Base-by-base conservation (phyloP, 2,797 vertebrate species). In the Microctenopoma lineatum region DNA sequence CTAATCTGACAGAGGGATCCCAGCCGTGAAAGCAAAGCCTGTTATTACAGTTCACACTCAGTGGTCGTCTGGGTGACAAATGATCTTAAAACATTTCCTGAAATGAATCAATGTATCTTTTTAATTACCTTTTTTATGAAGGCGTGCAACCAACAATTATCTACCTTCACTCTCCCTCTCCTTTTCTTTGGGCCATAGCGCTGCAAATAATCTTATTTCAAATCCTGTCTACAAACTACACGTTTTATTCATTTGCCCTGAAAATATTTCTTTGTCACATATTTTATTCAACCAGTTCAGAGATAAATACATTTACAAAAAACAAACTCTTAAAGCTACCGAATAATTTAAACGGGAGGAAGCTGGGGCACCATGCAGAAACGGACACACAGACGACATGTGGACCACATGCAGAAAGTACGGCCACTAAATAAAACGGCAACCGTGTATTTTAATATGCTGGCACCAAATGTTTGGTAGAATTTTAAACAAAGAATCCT, bases 1-100 rank as follows among this genome's bases (percentile, higher is more conserved):
- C 34, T 62, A 62, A 79, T 67, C 46, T 50, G 55, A 66, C 50
- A 38, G 36, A 48, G 21, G 5, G 14, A 80, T 66, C 71, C 36
- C 50, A 21, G 48, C 36, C 42, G 11, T 6, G 18, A 71, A 39
- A 50, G 46, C 13, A 48, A 77, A 70, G 48, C 54, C 54, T 71
- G 44, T 59, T 58, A 47, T 54, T 74, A 59, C 47, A 61, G 15
- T 12, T 38, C 34, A 42, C 16, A 58, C 21, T 53, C 39, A 16
- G 21, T 44, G 58, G 46, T 54, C n/a, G 4, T 74, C 50, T 51
- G 4, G 27, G 1, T 0, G 1, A 18, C 18, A n/a, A 7, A 38
- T 36, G 39, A 25, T 45, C 12, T 1, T 53, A 3, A 47, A 45
- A 32, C 11, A 1, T 45, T 68, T 45, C 26, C 18, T 16, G 39